Evolutionary conservation across 2,797 vertebrate species (phyloP).

Genomic region (Forpus xanthops): DNA sequence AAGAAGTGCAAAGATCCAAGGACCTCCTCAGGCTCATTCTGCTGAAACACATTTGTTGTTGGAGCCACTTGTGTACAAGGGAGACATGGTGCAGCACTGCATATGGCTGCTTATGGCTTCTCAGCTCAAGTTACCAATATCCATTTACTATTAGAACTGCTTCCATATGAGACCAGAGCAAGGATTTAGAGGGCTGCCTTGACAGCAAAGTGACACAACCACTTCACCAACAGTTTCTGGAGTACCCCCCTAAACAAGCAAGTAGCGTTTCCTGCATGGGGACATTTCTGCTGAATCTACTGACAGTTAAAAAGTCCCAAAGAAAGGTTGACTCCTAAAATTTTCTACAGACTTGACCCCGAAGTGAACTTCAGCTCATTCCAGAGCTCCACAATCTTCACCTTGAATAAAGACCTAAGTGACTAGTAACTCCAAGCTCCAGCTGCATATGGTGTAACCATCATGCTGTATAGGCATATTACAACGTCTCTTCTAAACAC

Average conservation of each 20-base stretch:
- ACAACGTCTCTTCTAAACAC: not conserved
- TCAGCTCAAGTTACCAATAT: not conserved
- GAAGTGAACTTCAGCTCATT: not conserved
- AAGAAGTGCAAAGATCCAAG: not conserved
- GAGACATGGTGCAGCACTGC: not conserved
- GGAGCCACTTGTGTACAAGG: not conserved
- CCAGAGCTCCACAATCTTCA: not conserved
- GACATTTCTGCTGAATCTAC: not conserved
- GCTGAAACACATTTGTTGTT: not conserved
- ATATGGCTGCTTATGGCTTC: not conserved
- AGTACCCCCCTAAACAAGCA: not conserved
- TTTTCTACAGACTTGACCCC: not conserved
- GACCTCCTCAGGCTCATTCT: not conserved
- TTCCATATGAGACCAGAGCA: not conserved
- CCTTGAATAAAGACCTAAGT: not conserved
- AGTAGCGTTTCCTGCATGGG: not conserved
- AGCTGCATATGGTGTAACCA: not conserved
- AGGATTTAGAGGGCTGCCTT: not conserved
- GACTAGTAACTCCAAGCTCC: not conserved
- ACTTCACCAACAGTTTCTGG: not conserved
- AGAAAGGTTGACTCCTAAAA: not conserved
- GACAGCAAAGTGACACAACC: not conserved
- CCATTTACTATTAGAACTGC: not conserved
- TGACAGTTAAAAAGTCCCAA: not conserved
- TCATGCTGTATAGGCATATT: not conserved